Conservation (phyloP, 2,888 invertebrate species). For the Boloria selene region DNA sequence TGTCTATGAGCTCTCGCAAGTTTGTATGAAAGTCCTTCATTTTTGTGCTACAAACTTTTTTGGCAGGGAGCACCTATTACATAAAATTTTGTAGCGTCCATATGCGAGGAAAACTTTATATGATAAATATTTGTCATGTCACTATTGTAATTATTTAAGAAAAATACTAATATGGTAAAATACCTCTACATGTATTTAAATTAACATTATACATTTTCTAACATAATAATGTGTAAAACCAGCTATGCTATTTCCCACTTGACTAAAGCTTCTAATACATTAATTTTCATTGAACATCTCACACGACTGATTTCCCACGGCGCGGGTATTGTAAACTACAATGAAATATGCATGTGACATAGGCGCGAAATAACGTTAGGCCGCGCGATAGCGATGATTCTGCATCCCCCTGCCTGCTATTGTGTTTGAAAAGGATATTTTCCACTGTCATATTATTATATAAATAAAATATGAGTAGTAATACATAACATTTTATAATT, state of each 20-base stretch:
- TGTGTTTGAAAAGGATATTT: constrained; percentile 42
- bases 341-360: constrained; percentile 74
- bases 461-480: too few species aligned
- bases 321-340: constrained; percentile 65
- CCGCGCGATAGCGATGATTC: constrained; percentile 48
- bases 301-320: constrained; percentile 67
- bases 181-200: too few species aligned
- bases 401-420: constrained; percentile 44
- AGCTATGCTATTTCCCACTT: constrained; percentile 19
- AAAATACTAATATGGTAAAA: too few species aligned
- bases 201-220: not conserved
- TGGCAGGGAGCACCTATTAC: too few species aligned
- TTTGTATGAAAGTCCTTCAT: too few species aligned
- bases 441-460: constrained; percentile 40
- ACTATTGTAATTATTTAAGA: too few species aligned
- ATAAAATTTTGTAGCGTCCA: too few species aligned
- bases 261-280: constrained; percentile 34
- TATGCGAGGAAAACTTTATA: too few species aligned
- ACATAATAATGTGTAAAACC: constrained; percentile 7
- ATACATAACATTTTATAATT: too few species aligned
- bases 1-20: too few species aligned
- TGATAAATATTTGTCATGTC: too few species aligned
- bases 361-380: constrained; percentile 69
- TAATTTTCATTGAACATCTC: constrained; percentile 47
- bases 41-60: too few species aligned